Conservation (phyloP, 2,888 invertebrate species). For the Hirtodrosophila histrioides region DNA sequence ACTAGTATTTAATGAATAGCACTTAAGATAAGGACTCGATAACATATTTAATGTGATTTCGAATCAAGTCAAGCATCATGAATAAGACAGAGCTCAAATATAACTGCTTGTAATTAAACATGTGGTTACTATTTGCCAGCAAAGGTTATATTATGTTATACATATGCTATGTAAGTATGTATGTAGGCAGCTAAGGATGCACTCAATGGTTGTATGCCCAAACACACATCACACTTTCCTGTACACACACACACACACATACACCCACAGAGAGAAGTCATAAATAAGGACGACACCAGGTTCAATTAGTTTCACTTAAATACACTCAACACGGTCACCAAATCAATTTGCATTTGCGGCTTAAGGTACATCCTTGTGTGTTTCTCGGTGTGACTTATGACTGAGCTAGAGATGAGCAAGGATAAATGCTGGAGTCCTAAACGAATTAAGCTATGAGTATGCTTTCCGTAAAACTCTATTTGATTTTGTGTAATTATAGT, state of each 20-base stretch:
- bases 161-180: neutral
- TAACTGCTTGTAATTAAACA: conserved; percentile 31
- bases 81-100: conserved; percentile 12
- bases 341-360: conserved; percentile 64
- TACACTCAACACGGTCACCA: conserved; percentile 53
- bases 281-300: conserved; percentile 21
- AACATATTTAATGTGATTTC: neutral
- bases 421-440: too few species aligned
- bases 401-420: conserved; percentile 5
- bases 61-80: conserved; percentile 2
- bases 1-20: too few species aligned
- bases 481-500: too few species aligned
- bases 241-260: conserved; percentile 1
- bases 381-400: conserved; percentile 1
- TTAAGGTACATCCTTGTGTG: conserved; percentile 19
- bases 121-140: conserved; percentile 38
- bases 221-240: neutral
- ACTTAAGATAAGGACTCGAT: too few species aligned
- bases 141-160: conserved; percentile 14
- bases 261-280: conserved; percentile 10
- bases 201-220: conserved; percentile 19
- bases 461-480: too few species aligned
- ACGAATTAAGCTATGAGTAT: too few species aligned
- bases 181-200: conserved; percentile 10
- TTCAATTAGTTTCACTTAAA: conserved; percentile 64